Base-by-base conservation (phyloP, 2,888 invertebrate species). In the Coremacera marginata region DNA sequence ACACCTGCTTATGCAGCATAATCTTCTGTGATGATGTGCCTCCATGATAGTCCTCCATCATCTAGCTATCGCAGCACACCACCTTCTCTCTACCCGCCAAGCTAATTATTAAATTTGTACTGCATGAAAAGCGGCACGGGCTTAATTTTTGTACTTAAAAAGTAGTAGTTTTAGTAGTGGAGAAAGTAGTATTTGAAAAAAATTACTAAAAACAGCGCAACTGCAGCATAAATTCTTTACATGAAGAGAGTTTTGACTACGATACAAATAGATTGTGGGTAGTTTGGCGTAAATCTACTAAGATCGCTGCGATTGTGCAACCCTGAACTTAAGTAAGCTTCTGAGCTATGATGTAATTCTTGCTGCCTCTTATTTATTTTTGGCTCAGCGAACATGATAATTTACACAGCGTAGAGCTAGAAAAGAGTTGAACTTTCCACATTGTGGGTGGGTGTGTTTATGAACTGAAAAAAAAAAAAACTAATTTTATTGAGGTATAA, bases 321-420 rank as follows among this genome's bases (percentile, higher is more conserved):
- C 44, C 11, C 44, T 44, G 14, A 11, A 44, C 44, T 44, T 37
- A 34, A 34, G 19, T 37, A 11, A 67, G 67, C 67, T 67, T 9
- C 19, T 67, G 44, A 67, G 44, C 22, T 37, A 44, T 67, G 67
- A 67, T 67, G 67, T 67, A 67, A 67, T 44, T 63, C 16, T 31
- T 63, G n/a, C 31, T 27, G 62, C 3, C 7, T 31, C 16, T 65
- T n/a, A 11, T 22, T 67, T 67, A 22, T 22, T 37, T 67, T 67
- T 67, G 60, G 60, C 60, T 60, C 27, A 60, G 14, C 25, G 25
- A 27, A 11, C 25, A 22, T 60, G 27, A 27, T 44, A 27, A 27
- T 27, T 60, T 60, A 25, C 19, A 60, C 25, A 22, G 22, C 31
- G 67, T 67, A 44, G 22, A 67, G 37, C 22, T 67, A 67, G 19